Percentiles rank a stretch among this genome's conserved stretches.
Conservation (phyloP, 2,113 vertebrate species). For the Delphinus delphis region DNA sequence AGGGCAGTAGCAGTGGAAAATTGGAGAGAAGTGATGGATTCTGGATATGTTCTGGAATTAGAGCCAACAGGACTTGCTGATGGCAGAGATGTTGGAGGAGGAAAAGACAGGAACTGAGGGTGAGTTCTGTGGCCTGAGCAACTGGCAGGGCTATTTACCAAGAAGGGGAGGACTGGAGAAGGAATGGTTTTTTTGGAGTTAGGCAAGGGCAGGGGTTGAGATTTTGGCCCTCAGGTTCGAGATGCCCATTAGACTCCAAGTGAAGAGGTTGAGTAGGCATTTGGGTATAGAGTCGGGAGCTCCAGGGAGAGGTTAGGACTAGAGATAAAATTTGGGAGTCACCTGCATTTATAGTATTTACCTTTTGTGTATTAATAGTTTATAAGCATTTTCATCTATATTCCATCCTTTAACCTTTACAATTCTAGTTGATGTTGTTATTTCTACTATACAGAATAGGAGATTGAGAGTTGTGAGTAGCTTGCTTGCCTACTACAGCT, state of each 20-base stretch:
- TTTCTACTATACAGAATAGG: neutral
- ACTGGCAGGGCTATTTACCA: neutral
- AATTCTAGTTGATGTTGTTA: neutral
- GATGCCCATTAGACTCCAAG: neutral
- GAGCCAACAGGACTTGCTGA: neutral
- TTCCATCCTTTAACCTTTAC: neutral
- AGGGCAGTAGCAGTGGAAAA: neutral
- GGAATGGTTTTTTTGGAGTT: neutral
- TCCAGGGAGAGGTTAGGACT: neutral
- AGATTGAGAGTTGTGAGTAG: neutral
- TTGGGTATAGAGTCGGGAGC: neutral
- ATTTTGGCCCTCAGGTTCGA: neutral
- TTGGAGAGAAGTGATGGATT: neutral
- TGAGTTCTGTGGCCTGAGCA: neutral
- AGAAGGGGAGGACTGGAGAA: neutral
- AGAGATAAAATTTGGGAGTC: neutral
- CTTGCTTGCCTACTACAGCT: neutral
- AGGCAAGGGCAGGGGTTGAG: neutral
- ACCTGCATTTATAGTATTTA: neutral
- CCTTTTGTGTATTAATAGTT: neutral
- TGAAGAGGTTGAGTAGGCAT: neutral
- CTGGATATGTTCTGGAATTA: too few species aligned
- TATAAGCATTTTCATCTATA: neutral
- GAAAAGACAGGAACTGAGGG: neutral
- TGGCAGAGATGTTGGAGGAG: neutral